phyloP scores from a whole-genome alignment of 2,113 vertebrate species.

The Heloderma charlesbogerti region DNA sequence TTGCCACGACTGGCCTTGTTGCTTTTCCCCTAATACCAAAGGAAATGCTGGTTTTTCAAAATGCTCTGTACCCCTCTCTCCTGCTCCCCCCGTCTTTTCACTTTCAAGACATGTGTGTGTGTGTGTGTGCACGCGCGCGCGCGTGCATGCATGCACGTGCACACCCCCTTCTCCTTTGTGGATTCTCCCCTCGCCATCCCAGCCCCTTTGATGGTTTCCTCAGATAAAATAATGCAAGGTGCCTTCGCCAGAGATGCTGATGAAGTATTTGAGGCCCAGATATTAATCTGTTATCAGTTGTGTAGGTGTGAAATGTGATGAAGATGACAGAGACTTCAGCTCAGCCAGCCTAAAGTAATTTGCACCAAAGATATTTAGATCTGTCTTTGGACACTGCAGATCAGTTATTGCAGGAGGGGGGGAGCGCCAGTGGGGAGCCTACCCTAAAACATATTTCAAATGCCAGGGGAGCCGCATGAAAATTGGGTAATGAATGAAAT shows the following conservation, averaged over 20 bases:
- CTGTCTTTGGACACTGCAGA: constrained; percentile 77
- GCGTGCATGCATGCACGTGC: background rate
- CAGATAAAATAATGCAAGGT: constrained; percentile 78
- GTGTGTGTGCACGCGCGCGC: background rate
- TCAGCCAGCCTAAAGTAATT: constrained; percentile 80
- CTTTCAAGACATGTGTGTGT: background rate
- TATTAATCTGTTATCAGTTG: constrained; percentile 86
- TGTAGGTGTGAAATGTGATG: constrained; percentile 82
- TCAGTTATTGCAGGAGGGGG: constrained; percentile 74
- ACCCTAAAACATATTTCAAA: constrained; percentile 83
- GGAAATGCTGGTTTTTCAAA: constrained; percentile 70
- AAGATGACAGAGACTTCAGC: constrained; percentile 81
- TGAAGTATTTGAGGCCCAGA: constrained; percentile 83
- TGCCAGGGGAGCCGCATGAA: constrained; percentile 78
- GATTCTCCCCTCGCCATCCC: constrained; percentile 52
- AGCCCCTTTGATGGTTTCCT: constrained; percentile 54
- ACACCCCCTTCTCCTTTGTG: constrained; percentile 15
- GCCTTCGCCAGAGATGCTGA: constrained; percentile 73
- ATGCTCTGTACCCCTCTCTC: constrained; percentile 37
- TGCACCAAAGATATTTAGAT: constrained; percentile 85
- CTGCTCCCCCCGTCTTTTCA: constrained; percentile 13
- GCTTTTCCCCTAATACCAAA: constrained; percentile 74
- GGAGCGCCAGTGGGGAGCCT: constrained; percentile 77
- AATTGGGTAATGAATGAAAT: constrained; percentile 87
- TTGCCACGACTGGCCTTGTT: constrained; percentile 79